A percentile compares a stretch with the other conserved stretches of the same genome.
Conservation (phyloP, 2,888 invertebrate genomes). For the Drosophila pseudotakahashii region DNA sequence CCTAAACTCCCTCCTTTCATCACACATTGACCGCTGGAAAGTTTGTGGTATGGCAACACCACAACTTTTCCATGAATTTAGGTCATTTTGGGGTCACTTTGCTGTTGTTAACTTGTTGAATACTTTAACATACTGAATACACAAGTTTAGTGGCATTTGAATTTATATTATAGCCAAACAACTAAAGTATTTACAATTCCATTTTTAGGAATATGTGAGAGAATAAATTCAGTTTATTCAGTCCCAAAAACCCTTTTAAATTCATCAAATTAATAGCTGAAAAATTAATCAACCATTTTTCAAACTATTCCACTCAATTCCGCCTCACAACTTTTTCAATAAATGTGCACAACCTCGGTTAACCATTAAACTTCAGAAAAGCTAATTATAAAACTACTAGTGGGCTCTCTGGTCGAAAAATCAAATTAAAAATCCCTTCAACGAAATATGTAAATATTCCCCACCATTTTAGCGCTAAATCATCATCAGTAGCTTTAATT, state of each 20-base stretch:
- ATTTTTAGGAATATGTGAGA: neutral
- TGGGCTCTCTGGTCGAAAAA: neutral
- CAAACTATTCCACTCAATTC: neutral
- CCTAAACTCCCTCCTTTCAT: neutral
- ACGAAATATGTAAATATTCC: conserved; percentile 25
- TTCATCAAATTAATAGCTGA: neutral
- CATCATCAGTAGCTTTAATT: conserved; percentile 40
- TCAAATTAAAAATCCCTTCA: conserved; percentile 25
- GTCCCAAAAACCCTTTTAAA: too few relatives aligned
- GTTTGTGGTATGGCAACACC: conserved; percentile 28
- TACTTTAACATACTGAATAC: neutral
- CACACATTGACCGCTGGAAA: conserved; percentile 19
- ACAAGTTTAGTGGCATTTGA: neutral
- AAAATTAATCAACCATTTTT: neutral
- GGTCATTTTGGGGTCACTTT: conserved; percentile 48
- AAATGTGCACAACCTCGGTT: neutral
- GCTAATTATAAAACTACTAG: conserved; percentile 19
- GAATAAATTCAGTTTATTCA: too few relatives aligned
- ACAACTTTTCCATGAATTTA: conserved; percentile 52
- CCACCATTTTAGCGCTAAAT: conserved; percentile 27
- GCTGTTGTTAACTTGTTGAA: conserved; percentile 27
- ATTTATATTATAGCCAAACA: neutral
- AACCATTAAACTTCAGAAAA: neutral
- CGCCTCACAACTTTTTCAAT: conserved; percentile 13
- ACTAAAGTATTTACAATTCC: neutral